Evolutionary conservation across 1,140 invertebrate genomes (phyloP), one percentile per base, ranked within the genome.

Genomic region (Orius insidiosus): DNA sequence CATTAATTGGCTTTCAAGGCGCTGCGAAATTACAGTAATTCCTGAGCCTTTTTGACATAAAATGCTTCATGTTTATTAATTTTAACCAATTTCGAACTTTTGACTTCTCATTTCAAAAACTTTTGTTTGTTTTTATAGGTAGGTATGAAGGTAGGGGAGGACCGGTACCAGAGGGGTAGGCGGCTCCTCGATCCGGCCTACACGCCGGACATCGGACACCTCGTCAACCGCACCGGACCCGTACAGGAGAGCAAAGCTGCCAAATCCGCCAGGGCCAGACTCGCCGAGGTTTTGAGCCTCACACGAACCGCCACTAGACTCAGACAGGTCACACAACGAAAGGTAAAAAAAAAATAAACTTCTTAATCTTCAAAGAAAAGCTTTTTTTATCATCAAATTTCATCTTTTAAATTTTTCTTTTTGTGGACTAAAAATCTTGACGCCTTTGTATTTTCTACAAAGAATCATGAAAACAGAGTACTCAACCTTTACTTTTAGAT

Each of bases 121-220:
- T 40, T 13, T 5, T 40, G 15, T 16, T 40, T 13, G 16, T 14
- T 47, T 16, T 18, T 40, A 5, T 24, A 38, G 37, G 46, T 38
- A 38, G 37, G 37, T 34, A 47, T 50, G 44, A 46, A 38, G 49
- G 15, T 46, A 45, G 44, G 36, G 44, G 49, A 45, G 35, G 44
- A 46, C 37, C 34, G 49, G 34, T 30, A 39, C 13, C 18, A 24
- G 36, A 37, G 45, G 35, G 33, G 33, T 15, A 38, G 46, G 7
- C 42, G 45, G 10, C 15, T 18, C 13, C 35, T 32, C 37, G 46
- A 49, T 32, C 66, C 66, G 41, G 60, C 65, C 52, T 72, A 71
- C 53, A 72, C 68, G 33, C 61, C 69, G 42, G 70, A 72, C 55
- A 71, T 71, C 55, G 70, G 71, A 53, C 69, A 71, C 50, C 59